Evolutionary conservation across 2,888 invertebrate species (phyloP).

Genomic region (Diplolepis rosae): DNA sequence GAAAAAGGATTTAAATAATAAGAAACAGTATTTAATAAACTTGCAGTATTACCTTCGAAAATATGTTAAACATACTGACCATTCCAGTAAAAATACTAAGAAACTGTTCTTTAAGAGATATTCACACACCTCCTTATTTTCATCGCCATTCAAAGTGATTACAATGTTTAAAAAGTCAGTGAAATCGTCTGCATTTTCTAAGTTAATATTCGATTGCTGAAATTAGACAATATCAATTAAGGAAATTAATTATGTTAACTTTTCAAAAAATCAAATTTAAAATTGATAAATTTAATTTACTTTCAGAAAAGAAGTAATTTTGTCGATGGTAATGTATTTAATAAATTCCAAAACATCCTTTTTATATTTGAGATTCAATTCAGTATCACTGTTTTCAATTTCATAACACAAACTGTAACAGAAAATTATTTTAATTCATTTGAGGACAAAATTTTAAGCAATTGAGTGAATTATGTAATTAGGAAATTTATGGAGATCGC

Average conservation of each 20-base stretch:
- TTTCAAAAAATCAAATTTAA: not conserved
- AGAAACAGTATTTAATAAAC: not conserved
- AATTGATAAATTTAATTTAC: not conserved
- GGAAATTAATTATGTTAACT: not conserved
- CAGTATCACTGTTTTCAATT: not conserved
- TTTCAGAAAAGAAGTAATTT: not conserved
- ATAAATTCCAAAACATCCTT: not conserved
- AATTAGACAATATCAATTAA: not conserved
- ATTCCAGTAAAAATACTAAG: constrained; percentile 50
- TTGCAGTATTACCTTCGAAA: not conserved
- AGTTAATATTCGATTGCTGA: not conserved
- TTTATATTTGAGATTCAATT: not conserved
- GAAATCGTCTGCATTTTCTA: not conserved
- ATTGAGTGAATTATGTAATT: not conserved
- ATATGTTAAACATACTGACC: constrained; percentile 41
- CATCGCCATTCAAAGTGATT: not conserved
- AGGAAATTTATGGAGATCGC: not conserved
- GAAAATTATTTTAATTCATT: not conserved
- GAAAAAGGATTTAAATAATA: not conserved
- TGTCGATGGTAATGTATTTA: not conserved
- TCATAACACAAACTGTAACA: not conserved
- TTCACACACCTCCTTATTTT: not conserved
- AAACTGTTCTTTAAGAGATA: constrained; percentile 47
- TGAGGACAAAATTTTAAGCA: not conserved
- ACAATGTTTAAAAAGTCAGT: not conserved